Evolutionary conservation across 2,888 invertebrate species (phyloP), one percentile per base, ranked within the genome.

Genomic region (Pachliopta kotzebuea): DNA sequence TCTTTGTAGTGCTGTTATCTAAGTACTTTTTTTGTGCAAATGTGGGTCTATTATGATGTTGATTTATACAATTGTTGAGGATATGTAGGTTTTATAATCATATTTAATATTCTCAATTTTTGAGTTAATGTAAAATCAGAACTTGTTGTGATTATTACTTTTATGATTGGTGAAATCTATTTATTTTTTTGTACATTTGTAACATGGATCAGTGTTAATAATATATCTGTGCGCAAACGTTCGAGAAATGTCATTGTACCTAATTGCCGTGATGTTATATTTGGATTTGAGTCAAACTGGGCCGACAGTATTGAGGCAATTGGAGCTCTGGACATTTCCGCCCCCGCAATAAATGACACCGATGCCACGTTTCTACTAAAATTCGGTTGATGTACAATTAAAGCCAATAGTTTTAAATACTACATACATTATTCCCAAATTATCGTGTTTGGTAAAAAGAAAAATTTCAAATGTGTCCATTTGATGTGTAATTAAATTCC

Each of bases 221-320:
- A 45, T 45, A 45, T 45, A n/a, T n/a, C 4, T 45, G 45, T n/a
- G 11, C n/a, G 6, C 45, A n/a, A 45, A 45, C 18, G n/a, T 45
- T 45, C 53, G 29, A 57, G 42, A 63, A 24, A 62, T 21, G 49
- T 50, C 56, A 50, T 56, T 56, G 56, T 49, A 29, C 62, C 23
- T 62, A 56, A 63, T 63, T 56, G 61, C 50, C 31, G 53, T 14
- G 45, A 18, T 37, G 56, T 61, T 66, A 62, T 66, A 62, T 66
- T 66, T 66, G 60, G 66, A 62, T 23, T 56, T 66, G 62, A 62
- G 54, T 62, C 62, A 62, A 62, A 50, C 42, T 52, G 52, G 59
- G 52, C 42, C 53, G 55, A 17, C 20, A 53, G 42, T 45, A 66
- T 66, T 66, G 52, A 26, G 56, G 37, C 55, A 60, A 62, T 62